Base-by-base conservation (phyloP, 2,113 vertebrate genomes). In the Myanophis thanlyinensis region DNA sequence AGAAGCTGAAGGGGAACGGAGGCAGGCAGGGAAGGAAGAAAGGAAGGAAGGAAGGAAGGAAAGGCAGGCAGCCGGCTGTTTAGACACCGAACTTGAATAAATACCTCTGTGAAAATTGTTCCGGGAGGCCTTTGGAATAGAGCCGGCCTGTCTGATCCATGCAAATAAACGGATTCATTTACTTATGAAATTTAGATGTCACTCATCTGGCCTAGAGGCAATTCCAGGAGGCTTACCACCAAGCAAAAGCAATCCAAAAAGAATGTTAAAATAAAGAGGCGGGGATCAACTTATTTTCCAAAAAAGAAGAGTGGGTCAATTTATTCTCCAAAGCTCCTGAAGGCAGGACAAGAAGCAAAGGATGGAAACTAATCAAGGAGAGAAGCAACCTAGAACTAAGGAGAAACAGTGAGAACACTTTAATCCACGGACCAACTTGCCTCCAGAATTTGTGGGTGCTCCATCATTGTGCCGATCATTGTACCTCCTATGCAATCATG, bases 1-100 rank as follows among this genome's bases (percentile, higher is more conserved):
- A 95, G 95, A 94, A 93, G 53, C 95, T 91, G 89, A 91, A 95
- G 49, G 89, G 46, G 52, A 23, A 35, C 12, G 15, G 51, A 86
- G 44, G n/a, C 6, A 22, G 9, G n/a, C 22, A 49, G 35, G 51
- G 1, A 48, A 67, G 10, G 27, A 0, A 53, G n/a, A n/a, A n/a
- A n/a, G 51, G 1, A 48, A 67, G 51, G 1, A 48, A 67, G 51
- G 1, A 48, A 67, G 51, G 1, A 48, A 67, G 10, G 27, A 0
- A 53, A n/a, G 10, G 94, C 93, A 93, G 88, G 67, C 49, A 93
- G 25, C 18, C 5, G 48, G 87, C 51, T 93, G 92, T 90, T 95
- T 85, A 80, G 92, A 48, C 93, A 94, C 88, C 44, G 90, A 92
- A 93, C 93, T 93, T 59, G 88, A 89, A 67, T 80, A 47, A 22